Evolutionary conservation across 2,888 invertebrate species (phyloP).

Genomic region (Cheilosia scutellata): DNA sequence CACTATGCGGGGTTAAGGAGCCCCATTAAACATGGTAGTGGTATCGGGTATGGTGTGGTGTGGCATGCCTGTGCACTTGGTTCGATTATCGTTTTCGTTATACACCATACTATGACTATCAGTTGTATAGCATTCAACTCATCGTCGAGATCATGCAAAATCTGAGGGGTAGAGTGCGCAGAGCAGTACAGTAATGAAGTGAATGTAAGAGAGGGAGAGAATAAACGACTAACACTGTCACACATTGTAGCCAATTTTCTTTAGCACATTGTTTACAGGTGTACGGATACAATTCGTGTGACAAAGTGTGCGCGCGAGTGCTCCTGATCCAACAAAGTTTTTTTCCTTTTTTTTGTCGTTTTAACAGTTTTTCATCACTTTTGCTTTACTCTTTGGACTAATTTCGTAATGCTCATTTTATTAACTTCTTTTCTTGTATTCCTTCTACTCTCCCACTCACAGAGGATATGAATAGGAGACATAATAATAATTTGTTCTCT

Average conservation of each 20-base stretch:
- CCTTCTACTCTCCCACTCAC: constrained; percentile 28
- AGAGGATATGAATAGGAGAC: not conserved
- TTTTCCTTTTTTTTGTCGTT: constrained; percentile 9
- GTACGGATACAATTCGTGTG: constrained; percentile 54
- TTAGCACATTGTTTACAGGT: constrained; percentile 61
- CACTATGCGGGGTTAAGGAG: constrained; percentile 58
- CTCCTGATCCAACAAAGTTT: constrained; percentile 1
- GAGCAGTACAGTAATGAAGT: constrained; percentile 27
- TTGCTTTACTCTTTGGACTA: constrained; percentile 71
- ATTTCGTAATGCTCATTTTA: constrained; percentile 74
- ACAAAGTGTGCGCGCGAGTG: constrained; percentile 27
- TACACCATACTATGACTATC: constrained; percentile 1
- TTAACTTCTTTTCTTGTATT: constrained; percentile 53
- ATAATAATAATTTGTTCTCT: constrained; percentile 1
- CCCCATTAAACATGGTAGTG: constrained; percentile 54
- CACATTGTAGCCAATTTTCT: constrained; percentile 42
- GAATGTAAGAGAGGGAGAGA: constrained; percentile 43
- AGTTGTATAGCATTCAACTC: constrained; percentile 51
- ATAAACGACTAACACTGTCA: constrained; percentile 18
- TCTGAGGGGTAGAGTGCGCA: not conserved
- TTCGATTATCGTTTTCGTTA: constrained; percentile 64
- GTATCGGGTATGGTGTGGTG: not conserved
- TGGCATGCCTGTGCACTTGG: constrained; percentile 52
- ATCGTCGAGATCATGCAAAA: constrained; percentile 52
- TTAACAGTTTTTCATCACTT: constrained; percentile 66